Evolutionary conservation across 2,888 invertebrate species (phyloP).

Genomic region (Nudaria mundana): DNA sequence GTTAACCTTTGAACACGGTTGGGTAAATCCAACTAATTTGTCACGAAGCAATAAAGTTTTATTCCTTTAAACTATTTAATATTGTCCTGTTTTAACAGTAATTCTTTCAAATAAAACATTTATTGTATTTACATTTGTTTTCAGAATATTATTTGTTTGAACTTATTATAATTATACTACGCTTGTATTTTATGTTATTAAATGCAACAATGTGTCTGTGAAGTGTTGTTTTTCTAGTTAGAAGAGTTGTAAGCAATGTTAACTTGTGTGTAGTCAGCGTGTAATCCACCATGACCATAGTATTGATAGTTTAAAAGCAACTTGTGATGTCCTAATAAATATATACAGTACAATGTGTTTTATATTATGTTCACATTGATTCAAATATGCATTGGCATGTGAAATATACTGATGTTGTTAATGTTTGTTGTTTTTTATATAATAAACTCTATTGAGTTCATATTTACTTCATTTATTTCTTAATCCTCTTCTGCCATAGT

Average conservation of each 20-base stretch:
- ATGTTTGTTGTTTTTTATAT: slow-evolving; percentile 45
- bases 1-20: too few species aligned
- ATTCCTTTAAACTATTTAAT: too few species aligned
- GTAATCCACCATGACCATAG: slow-evolving; percentile 19
- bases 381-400: slow-evolving; percentile 28
- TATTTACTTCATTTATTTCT: slow-evolving; percentile 1
- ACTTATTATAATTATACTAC: too few species aligned
- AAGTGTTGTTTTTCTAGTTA: slow-evolving; percentile 3
- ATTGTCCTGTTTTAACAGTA: too few species aligned
- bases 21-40: too few species aligned
- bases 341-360: slow-evolving; percentile 32
- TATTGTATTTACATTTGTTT: too few species aligned
- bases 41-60: too few species aligned
- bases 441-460: slow-evolving; percentile 47
- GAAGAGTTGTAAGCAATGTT: slow-evolving; percentile 37
- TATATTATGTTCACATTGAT: slow-evolving; percentile 32
- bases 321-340: slow-evolving; percentile 24
- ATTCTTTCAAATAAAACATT: too few species aligned
- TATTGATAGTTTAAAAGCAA: slow-evolving; percentile 24
- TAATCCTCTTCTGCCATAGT: not conserved
- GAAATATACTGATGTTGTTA: slow-evolving; percentile 40
- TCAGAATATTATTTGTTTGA: too few species aligned
- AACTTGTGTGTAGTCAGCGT: slow-evolving; percentile 28
- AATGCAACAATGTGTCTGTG: slow-evolving; percentile 19
- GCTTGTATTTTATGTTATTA: slow-evolving; percentile 1